A percentile compares a stretch with the other conserved stretches of the same genome.
Conservation (phyloP, 1,140 invertebrate species). For the Belonocnema kinseyi region DNA sequence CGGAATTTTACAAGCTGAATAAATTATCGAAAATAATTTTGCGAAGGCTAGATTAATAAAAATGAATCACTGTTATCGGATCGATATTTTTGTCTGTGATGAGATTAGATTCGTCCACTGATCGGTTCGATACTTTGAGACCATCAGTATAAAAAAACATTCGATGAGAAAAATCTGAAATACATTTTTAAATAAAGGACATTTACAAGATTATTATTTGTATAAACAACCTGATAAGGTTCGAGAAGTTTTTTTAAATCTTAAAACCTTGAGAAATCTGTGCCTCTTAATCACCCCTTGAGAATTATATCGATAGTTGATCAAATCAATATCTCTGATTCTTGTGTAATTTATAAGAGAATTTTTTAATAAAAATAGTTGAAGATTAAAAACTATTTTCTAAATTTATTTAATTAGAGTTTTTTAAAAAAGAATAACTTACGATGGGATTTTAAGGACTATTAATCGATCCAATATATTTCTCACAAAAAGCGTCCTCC, state of each 20-base stretch:
- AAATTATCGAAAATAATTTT: background rate
- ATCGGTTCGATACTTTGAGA: too few relatives aligned
- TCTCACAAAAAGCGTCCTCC: background rate
- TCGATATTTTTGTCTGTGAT: too few relatives aligned
- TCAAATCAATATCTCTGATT: conserved; percentile 1
- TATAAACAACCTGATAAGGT: background rate
- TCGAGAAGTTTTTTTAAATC: background rate
- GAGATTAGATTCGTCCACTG: too few relatives aligned
- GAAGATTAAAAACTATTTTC: background rate
- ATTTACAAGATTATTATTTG: background rate
- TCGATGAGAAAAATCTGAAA: too few relatives aligned
- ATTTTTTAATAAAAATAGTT: background rate
- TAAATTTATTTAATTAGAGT: background rate
- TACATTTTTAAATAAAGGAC: too few relatives aligned
- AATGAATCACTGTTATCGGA: too few relatives aligned
- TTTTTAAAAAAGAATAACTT: background rate
- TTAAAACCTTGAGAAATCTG: conserved; percentile 7
- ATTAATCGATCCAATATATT: conserved; percentile 14
- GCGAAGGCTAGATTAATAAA: too few relatives aligned
- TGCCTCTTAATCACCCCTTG: conserved; percentile 6
- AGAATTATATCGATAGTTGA: conserved; percentile 20
- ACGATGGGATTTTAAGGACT: conserved; percentile 23
- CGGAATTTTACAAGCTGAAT: background rate
- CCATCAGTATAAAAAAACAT: too few relatives aligned
- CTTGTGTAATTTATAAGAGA: background rate